Base-by-base conservation (phyloP, 2,797 vertebrate genomes). In the Thamnophis elegans region DNA sequence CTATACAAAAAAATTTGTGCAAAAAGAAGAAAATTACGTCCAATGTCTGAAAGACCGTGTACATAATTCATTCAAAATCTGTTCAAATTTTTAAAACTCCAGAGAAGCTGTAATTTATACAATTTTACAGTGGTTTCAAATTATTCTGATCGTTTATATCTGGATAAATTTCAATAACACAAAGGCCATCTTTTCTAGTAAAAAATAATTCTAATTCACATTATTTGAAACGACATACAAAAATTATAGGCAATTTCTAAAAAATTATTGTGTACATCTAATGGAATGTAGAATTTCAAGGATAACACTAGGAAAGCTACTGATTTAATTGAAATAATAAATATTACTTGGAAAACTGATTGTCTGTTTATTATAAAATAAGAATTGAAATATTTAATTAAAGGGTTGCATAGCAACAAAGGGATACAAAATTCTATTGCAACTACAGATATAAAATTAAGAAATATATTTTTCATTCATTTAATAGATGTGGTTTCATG, bases 41-140 rank as follows among this genome's bases (percentile, higher is more conserved):
- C 93, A 95, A 92, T 91, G 96, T 97, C 95, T 93, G 87, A 96
- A 96, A 95, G 95, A 68, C 92, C 89, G 92, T 96, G 92, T 89
- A 94, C 96, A 95, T 95, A 96, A 88, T 47, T 47, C 95, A 96
- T 65, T 97, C 97, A 96, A 97, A 97, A 96, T 96, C 89, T 92
- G 94, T 96, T 96, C 97, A 94, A 94, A 96, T 97, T 97, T 93
- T 96, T 96, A 96, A 94, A 93, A 97, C 95, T 94, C 95, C 93
- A 94, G 94, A 94, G 91, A 94, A 95, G 85, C 93, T 5, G 92
- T 85, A 92, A 92, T 7, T 68, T 94, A 94, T 97, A 97, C 95
- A 97, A 97, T 95, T 94, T 97, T 97, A 96, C 98, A 99, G 98
- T 99, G 99, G 98, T 99, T 99, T 98, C 97, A 98, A 97, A 97